These are phyloP conservation scores for Galleria mellonella DNA, from an alignment of 1,140 invertebrate species.

Conservation along the genomic window DNA sequence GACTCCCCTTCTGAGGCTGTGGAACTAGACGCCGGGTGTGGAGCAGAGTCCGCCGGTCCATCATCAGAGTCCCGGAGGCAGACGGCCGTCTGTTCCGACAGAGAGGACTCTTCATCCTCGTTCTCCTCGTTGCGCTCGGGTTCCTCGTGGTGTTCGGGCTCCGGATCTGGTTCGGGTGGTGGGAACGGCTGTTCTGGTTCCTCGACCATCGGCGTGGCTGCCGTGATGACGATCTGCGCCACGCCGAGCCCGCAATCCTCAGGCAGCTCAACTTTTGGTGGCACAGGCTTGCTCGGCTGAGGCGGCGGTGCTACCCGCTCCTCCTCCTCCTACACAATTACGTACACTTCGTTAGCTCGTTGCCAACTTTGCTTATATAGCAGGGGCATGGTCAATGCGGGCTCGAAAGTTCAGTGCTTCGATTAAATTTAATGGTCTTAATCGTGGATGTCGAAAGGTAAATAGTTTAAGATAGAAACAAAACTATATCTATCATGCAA, in stretches of 20 bases:
- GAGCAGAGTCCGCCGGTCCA: conserved; percentile 40
- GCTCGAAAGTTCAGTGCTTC: too few relatives aligned
- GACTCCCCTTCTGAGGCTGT: conserved; percentile 58
- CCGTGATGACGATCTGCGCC: conserved; percentile 91
- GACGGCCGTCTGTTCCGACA: conserved; percentile 55
- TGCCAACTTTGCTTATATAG: neutral
- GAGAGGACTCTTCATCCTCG: conserved; percentile 56
- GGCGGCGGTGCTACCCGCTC: conserved; percentile 23
- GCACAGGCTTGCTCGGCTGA: conserved; percentile 39
- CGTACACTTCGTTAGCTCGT: neutral
- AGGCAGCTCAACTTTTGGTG: conserved; percentile 48
- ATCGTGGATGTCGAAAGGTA: too few relatives aligned
- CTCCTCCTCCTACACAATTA: conserved; percentile 40
- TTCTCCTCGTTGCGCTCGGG: conserved; percentile 35
- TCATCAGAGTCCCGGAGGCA: conserved; percentile 49
- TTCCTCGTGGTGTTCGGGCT: conserved; percentile 54
- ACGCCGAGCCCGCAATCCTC: conserved; percentile 76
- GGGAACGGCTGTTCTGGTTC: conserved; percentile 83
- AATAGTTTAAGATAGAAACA: too few relatives aligned
- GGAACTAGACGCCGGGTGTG: conserved; percentile 50
- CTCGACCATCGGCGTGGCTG: conserved; percentile 90
- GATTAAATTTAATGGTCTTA: too few relatives aligned
- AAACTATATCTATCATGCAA: conserved; percentile 5
- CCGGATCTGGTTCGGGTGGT: conserved; percentile 63
- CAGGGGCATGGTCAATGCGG: too few relatives aligned